Conservation (phyloP, 2,797 vertebrate genomes). For the Phoebastria nigripes region DNA sequence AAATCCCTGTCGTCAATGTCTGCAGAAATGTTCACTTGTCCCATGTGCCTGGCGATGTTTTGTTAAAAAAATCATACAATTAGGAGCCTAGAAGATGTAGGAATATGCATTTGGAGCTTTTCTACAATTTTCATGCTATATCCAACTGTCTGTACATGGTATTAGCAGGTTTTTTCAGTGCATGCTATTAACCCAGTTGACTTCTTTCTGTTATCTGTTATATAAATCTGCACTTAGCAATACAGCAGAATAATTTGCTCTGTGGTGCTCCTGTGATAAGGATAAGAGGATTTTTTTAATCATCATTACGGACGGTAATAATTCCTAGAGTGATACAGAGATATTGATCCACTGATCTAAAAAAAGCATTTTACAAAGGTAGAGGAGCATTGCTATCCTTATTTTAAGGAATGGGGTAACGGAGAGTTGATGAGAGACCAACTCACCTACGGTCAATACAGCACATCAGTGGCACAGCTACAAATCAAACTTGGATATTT, state of each 20-base stretch:
- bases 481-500: neutral
- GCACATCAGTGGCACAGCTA: neutral
- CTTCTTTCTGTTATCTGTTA: neutral
- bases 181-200: constrained; percentile 12
- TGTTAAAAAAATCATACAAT: constrained; percentile 9
- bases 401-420: neutral
- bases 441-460: neutral
- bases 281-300: constrained; percentile 43
- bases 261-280: constrained; percentile 29
- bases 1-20: neutral
- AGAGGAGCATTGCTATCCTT: neutral
- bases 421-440: neutral
- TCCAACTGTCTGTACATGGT: neutral
- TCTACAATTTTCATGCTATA: neutral
- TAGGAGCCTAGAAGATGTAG: neutral
- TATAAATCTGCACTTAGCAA: constrained; percentile 36
- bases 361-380: neutral
- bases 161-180: neutral
- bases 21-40: neutral
- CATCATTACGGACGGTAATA: constrained; percentile 25
- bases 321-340: constrained; percentile 25
- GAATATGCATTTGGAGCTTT: neutral
- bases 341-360: constrained; percentile 35
- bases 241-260: constrained; percentile 42
- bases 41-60: neutral